Percentiles rank a stretch among this genome's conserved stretches.
These are phyloP conservation scores for Cepphus grylle DNA, from an alignment of 2,113 vertebrate species.

Conservation along the genomic window DNA sequence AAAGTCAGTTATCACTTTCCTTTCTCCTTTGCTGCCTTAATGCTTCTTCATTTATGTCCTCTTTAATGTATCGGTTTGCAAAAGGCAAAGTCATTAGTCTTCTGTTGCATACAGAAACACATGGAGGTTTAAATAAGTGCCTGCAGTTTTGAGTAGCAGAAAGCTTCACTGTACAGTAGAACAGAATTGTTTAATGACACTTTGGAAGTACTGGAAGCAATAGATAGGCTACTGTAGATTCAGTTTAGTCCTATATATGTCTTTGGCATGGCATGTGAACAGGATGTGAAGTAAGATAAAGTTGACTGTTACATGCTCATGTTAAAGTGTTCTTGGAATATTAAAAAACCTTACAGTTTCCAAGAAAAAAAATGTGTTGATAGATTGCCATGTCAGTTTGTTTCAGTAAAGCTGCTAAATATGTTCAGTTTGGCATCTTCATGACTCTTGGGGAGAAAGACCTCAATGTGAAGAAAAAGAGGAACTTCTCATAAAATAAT, in stretches of 20 bases:
- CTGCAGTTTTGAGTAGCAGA: neutral
- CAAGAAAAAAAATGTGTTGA: neutral
- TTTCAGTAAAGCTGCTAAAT: neutral
- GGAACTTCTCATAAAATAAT: neutral
- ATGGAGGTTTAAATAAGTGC: neutral
- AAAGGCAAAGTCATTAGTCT: neutral
- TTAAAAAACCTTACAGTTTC: neutral
- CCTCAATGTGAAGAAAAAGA: neutral
- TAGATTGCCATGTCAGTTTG: neutral
- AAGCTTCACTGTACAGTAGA: neutral
- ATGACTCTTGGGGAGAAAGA: neutral
- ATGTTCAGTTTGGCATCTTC: neutral
- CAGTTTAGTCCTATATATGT: neutral
- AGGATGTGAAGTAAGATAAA: slow-evolving; percentile 12
- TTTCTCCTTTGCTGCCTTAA: neutral
- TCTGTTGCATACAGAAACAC: neutral
- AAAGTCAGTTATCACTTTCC: neutral
- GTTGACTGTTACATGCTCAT: neutral
- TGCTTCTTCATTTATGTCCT: neutral
- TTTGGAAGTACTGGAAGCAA: slow-evolving; percentile 16
- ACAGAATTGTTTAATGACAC: neutral
- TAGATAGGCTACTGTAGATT: slow-evolving; percentile 2
- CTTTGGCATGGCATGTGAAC: neutral
- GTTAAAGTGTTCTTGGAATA: neutral
- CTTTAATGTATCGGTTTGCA: neutral